Evolutionary conservation across 2,113 vertebrate species (phyloP).

Genomic region (Prionailurus viverrinus): DNA sequence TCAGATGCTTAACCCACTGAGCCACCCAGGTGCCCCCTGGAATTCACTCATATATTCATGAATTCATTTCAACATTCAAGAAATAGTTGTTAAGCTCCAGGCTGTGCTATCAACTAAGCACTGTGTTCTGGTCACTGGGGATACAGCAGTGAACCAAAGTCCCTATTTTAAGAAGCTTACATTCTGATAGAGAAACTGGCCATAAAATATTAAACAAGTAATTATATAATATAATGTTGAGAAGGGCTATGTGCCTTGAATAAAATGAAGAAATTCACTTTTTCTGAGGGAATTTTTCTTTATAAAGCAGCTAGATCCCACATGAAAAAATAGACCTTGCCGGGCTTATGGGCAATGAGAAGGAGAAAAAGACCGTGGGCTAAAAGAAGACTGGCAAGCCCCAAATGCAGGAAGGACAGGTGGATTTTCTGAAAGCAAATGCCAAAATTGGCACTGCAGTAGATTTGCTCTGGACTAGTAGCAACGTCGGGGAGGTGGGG

Average conservation of each 20-base stretch:
- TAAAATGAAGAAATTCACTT: background rate
- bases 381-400: background rate
- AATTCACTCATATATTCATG: background rate
- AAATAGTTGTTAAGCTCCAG: background rate
- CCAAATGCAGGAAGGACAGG: background rate
- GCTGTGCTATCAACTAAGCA: background rate
- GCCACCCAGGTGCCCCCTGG: background rate
- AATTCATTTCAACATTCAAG: background rate
- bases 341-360: background rate
- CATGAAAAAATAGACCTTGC: background rate
- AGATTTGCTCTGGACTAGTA: background rate
- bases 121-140: background rate
- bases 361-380: background rate
- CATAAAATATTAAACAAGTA: background rate
- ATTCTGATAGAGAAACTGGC: background rate
- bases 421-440: background rate
- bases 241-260: background rate
- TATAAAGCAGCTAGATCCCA: background rate
- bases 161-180: background rate
- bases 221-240: background rate
- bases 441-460: background rate
- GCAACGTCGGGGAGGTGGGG: background rate
- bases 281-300: background rate
- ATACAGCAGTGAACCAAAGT: background rate
- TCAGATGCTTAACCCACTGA: too few species aligned